These are phyloP conservation scores for Plagodis pulveraria DNA, from an alignment of 2,888 invertebrate genomes.

Conservation along the genomic window DNA sequence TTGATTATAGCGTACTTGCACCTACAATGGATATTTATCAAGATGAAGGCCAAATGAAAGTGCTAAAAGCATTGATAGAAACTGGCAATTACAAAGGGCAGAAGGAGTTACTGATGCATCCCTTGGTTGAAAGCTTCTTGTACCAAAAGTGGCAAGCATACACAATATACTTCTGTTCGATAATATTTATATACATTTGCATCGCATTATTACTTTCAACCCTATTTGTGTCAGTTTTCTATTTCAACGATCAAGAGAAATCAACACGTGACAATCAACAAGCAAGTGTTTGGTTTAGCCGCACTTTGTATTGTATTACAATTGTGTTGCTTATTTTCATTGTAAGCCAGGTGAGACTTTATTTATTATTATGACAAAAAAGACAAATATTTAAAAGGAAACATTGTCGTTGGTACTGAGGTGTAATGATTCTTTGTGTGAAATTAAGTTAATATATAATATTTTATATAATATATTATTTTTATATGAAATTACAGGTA, in stretches of 20 bases:
- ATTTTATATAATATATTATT: too few relatives aligned
- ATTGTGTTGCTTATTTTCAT: slow-evolving; percentile 1
- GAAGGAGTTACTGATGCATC: slow-evolving; percentile 73
- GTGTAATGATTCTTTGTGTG: too few relatives aligned
- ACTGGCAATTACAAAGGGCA: slow-evolving; percentile 49
- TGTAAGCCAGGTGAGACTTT: slow-evolving; percentile 6
- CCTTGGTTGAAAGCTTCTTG: slow-evolving; percentile 79
- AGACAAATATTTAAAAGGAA: too few relatives aligned
- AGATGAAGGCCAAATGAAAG: slow-evolving; percentile 3
- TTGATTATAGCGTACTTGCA: slow-evolving; percentile 8
- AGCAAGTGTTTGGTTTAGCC: neutral
- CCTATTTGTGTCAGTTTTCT: slow-evolving; percentile 8
- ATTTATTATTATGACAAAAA: neutral
- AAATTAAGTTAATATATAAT: too few relatives aligned
- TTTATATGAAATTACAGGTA: too few relatives aligned
- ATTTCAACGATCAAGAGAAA: slow-evolving; percentile 6
- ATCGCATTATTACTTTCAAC: slow-evolving; percentile 5
- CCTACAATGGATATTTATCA: neutral
- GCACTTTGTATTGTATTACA: slow-evolving; percentile 3
- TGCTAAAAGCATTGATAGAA: slow-evolving; percentile 8
- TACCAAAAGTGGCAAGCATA: slow-evolving; percentile 77
- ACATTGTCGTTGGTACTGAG: too few relatives aligned
- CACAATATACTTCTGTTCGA: slow-evolving; percentile 3
- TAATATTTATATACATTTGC: slow-evolving; percentile 7
- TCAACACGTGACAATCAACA: too few relatives aligned